A percentile compares a stretch with the other conserved stretches of the same genome.
phyloP scores from a whole-genome alignment of 2,113 vertebrate species.

The Rhodinocichla rosea region DNA sequence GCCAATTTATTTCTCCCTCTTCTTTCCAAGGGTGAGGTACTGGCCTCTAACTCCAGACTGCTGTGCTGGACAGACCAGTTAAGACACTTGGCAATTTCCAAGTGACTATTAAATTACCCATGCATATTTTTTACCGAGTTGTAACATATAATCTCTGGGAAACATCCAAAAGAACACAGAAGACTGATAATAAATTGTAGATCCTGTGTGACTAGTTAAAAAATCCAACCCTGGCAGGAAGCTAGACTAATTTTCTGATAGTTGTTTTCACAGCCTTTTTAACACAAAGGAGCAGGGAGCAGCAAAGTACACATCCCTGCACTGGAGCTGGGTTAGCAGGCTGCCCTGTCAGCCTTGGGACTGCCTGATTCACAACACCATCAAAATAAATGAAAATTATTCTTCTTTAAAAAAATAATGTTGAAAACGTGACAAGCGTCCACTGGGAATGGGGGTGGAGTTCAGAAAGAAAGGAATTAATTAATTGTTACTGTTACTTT shows the following conservation, averaged over 20 bases:
- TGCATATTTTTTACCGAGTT: slow-evolving; percentile 2
- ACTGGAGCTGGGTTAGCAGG: not conserved
- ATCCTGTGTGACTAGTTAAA: not conserved
- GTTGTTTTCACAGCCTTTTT: not conserved
- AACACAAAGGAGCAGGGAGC: not conserved
- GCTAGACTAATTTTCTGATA: not conserved
- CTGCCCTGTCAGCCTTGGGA: rapidly evolving
- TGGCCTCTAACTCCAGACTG: not conserved
- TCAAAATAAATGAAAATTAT: not conserved
- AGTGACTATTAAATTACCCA: slow-evolving; percentile 2
- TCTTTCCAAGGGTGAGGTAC: not conserved
- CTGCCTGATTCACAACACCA: not conserved
- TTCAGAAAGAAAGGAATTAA: not conserved
- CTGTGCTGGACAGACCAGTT: not conserved
- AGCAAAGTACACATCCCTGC: rapidly evolving
- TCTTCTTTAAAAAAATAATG: not conserved
- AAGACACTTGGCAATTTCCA: not conserved
- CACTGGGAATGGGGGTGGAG: not conserved
- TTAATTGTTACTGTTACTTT: not conserved
- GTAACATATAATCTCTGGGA: not conserved
- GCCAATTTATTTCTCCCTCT: not conserved
- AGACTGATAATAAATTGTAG: not conserved
- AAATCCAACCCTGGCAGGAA: not conserved
- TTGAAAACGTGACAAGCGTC: rapidly evolving
- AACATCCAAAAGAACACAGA: not conserved